Evolutionary conservation across 64 coral and sea anemone species (phyloP).

Genomic region (Actinia equina): DNA sequence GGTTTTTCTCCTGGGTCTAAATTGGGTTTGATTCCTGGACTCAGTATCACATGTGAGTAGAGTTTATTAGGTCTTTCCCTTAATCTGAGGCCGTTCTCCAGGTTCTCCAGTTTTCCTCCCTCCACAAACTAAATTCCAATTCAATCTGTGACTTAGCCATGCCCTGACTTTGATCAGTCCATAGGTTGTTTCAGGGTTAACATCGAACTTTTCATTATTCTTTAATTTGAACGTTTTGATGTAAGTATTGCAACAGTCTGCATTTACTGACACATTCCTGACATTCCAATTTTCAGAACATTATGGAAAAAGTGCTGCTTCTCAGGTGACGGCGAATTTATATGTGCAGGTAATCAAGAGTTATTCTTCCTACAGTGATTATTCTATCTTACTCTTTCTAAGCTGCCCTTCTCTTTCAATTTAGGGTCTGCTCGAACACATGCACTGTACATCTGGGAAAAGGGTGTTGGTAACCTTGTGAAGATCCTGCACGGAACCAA

Average conservation of each 20-base stretch:
- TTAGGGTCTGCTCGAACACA: conserved; percentile 92
- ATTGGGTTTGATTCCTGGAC: too few species aligned
- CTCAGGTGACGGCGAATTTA: conserved; percentile 98
- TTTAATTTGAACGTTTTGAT: not conserved
- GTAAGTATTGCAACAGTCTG: not conserved
- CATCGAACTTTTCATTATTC: too few species aligned
- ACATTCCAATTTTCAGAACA: conserved; percentile 52
- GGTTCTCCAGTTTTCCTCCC: too few species aligned
- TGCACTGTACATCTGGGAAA: conserved; percentile 98
- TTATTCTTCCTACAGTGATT: not conserved
- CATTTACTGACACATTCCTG: not conserved
- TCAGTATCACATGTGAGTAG: too few species aligned
- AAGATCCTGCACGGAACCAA: conserved; percentile 99
- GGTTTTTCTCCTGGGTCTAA: too few species aligned
- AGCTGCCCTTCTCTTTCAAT: not conserved
- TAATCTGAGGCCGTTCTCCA: too few species aligned
- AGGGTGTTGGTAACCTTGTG: conserved; percentile 95
- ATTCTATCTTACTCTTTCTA: not conserved
- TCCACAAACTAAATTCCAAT: too few species aligned
- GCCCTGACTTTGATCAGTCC: too few species aligned
- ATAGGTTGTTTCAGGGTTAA: too few species aligned
- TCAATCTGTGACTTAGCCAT: too few species aligned
- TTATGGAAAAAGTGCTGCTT: conserved; percentile 99
- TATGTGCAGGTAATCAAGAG: conserved; percentile 78
- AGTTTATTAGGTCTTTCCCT: too few species aligned